These are phyloP conservation scores for Linyphia triangularis DNA, from an alignment of 2,888 invertebrate genomes.

Conservation along the genomic window DNA sequence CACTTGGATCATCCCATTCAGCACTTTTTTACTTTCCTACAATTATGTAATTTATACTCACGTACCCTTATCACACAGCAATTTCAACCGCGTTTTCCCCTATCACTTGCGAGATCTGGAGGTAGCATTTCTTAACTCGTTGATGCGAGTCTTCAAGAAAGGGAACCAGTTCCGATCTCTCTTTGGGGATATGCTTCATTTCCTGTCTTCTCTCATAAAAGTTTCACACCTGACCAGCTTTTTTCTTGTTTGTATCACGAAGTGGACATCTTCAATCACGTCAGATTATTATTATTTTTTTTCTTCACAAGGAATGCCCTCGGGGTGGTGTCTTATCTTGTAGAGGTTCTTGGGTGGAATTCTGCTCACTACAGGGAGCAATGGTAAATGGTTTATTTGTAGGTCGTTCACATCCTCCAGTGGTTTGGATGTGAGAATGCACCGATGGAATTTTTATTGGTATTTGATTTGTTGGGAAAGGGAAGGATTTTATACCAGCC, in stretches of 20 bases:
- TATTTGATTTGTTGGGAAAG: no score
- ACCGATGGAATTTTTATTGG: no score
- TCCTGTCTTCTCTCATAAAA: constrained; percentile 12
- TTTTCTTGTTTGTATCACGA: not conserved
- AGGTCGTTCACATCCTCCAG: no score
- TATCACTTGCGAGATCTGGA: constrained; percentile 11
- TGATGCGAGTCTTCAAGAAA: constrained; percentile 15
- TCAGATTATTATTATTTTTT: no score
- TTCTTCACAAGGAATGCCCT: not conserved
- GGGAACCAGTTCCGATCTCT: constrained; percentile 29
- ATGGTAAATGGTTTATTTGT: no score
- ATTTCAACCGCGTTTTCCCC: not conserved
- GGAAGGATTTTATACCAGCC: no score
- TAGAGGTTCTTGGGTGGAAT: not conserved
- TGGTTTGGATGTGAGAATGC: no score
- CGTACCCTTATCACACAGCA: no score
- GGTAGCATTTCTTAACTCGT: constrained; percentile 24
- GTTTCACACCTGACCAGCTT: not conserved
- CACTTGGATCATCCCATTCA: no score
- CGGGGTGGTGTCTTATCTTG: not conserved
- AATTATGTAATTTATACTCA: no score
- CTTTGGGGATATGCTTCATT: constrained; percentile 12
- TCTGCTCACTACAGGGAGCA: no score
- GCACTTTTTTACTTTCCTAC: no score
- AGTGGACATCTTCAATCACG: not conserved